Base-by-base conservation (phyloP, 2,113 vertebrate genomes). In the Thryonomys swinderianus region DNA sequence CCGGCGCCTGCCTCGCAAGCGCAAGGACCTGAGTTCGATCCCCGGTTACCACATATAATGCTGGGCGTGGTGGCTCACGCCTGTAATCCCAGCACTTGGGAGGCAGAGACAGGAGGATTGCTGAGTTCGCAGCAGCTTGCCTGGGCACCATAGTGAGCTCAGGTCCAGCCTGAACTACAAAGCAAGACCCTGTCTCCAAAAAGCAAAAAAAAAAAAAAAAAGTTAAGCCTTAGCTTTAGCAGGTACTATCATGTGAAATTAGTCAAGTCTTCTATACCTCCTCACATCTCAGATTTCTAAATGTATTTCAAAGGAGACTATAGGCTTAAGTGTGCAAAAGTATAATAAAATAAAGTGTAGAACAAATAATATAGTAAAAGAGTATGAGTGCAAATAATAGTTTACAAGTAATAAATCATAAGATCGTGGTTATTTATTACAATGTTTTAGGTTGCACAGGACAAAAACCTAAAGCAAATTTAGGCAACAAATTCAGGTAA, bases 391-490 rank as follows among this genome's bases (percentile, higher is more conserved):
- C 40, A 53, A 57, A 74, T 81, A 59, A 61, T 79, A 37, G 82
- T 83, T 93, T 51, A n/a, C 17, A 95, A 66, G 71, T 83, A 73
- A 94, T 64, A 73, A 12, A 85, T 20, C 45, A 53, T 91, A 88
- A 69, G 5, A 59, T 78, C 7, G 20, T 62, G 81, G 3, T 4
- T 73, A 10, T 30, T 89, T 93, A 62, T 57, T 91, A 74, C 55
- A 89, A 78, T 93, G 48, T 62, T 69, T 85, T 88, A 83, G 55
- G 12, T 80, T 53, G 2, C 12, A 48, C 13, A 61, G 37, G 4
- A 82, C 66, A 88, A 45, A 94, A 95, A 91, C 27, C 32, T 30
- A 95, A 93, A 91, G 78, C 45, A 86, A 91, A 64, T 66, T 85
- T 85, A 34, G 23, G 34, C 34, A 87, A 85, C 74, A 74, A 87